Base-by-base conservation (phyloP, 2,888 invertebrate genomes). In the Lacanobia wlatinum region DNA sequence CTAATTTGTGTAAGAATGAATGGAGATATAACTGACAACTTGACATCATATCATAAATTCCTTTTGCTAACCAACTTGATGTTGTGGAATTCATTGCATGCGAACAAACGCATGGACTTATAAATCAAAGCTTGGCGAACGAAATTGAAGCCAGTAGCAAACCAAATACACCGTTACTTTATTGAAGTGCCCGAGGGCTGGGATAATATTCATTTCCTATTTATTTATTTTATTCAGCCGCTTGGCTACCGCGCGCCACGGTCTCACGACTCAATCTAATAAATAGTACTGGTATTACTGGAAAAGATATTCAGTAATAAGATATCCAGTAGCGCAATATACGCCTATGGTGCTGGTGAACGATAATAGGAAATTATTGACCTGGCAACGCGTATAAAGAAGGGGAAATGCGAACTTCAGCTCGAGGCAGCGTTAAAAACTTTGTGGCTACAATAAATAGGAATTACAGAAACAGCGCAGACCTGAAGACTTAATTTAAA, bases 251-350 rank as follows among this genome's bases (percentile, higher is more conserved):
- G 94, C 89, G 89, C 90, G 84, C 87, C 88, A 81, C 88, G 91
- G 89, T 93, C 95, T 93, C 96, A 95, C 96, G 96, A 94, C 94
- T 95, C 95, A 95, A 96, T 96, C 95, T 91, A 95, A 95, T 95
- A 95, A 95, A 95, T 95, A 94, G 92, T 87, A 87, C 90, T 88
- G 89, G 92, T 93, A 94, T 93, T 92, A 92, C 92, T 88, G 86
- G 88, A 87, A 87, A 87, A 92, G 89, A 93, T 94, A 93, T 93
- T 91, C 91, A 91, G 93, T 92, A 94, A 94, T 94, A 94, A 93
- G 93, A 93, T 94, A 94, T 90, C 90, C 92, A 90, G 93, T 93
- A 92, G 93, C 92, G 89, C 88, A 89, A 90, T 90, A 91, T 92
- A 90, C 87, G 87, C 89, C 89, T 87, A 86, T 85, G 87, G 89